Evolutionary conservation across 2,797 vertebrate species (phyloP).

Genomic region (Dendrocincla fuliginosa): DNA sequence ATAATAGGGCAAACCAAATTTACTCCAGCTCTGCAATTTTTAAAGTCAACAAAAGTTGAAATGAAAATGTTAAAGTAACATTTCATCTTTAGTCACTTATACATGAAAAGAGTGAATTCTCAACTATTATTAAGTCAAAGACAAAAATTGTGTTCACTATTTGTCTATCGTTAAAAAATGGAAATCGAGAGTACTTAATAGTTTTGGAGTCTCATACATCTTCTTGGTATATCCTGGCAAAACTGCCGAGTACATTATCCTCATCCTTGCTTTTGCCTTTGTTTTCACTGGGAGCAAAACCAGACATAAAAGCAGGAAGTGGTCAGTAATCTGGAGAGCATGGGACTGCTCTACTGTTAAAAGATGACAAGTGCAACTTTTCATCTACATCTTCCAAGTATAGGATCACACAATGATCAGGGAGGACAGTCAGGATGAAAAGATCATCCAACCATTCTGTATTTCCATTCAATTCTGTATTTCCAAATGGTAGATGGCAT

Average conservation of each 20-base stretch:
- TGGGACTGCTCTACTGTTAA: rapidly evolving
- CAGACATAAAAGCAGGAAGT: not conserved
- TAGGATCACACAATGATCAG: not conserved
- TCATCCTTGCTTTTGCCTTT: not conserved
- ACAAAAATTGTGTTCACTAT: not conserved
- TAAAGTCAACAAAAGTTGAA: not conserved
- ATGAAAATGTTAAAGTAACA: not conserved
- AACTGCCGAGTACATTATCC: not conserved
- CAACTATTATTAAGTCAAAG: not conserved
- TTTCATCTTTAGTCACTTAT: not conserved
- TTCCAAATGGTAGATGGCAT: not conserved
- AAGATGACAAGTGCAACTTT: not conserved
- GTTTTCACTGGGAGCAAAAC: not conserved
- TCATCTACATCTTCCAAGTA: not conserved
- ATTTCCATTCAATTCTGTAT: not conserved
- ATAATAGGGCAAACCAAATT: not conserved
- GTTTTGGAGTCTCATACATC: not conserved
- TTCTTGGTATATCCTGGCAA: not conserved
- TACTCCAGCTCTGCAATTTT: not conserved
- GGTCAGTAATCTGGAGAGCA: not conserved
- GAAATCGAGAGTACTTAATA: not conserved
- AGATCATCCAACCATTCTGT: not conserved
- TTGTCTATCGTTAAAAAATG: not conserved
- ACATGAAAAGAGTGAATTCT: not conserved
- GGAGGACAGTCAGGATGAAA: not conserved